Evolutionary conservation across 2,888 invertebrate species (phyloP), one percentile per base, ranked within the genome.

Genomic region (Atherix ibis): DNA sequence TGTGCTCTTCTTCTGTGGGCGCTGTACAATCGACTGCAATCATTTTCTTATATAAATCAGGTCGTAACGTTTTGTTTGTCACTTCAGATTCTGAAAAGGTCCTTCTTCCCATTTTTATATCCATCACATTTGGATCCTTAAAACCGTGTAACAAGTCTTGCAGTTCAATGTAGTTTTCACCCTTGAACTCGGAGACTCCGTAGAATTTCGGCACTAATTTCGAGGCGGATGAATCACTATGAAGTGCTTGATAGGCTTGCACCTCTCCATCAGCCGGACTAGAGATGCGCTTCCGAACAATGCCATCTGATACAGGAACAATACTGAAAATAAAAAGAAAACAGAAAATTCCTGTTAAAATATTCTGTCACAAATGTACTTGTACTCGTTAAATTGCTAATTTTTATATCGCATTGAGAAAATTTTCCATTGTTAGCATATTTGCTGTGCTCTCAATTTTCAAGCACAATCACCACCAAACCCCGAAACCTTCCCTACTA

Each of bases 1-100:
- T 66, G 53, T 83, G 80, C 56, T 97, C 97, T 38, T 81, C 78
- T 32, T 67, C 64, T 5, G 84, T 89, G 15, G 94, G 92, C 2
- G 88, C 91, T 36, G 61, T 66, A 0, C 84, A 80, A 56, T 95
- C 91, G 12, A 97, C 73, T 5, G 81, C 76, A 25, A 94, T 71
- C 94, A 97, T 95, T 68, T 97, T 97, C 47, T 87, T 77, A 58
- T 92, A 97, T 22, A 97, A 68, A 63, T 97, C 97, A 4, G 70
- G 53, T 31, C 95, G 71, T 13, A 85, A 76, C 28, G 73, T 74
- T 16, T 75, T 76, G 53, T 94, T 95, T 52, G 76, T 76, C 26
- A 95, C 95, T 66, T 97, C 97, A 3, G 81, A 79, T 61, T 97
- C 95, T 25, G 94, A 69, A 61, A 95, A 97, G 14, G 95, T 97